Conservation (phyloP, 2,797 vertebrate genomes). For the Anomalospiza imberbis region DNA sequence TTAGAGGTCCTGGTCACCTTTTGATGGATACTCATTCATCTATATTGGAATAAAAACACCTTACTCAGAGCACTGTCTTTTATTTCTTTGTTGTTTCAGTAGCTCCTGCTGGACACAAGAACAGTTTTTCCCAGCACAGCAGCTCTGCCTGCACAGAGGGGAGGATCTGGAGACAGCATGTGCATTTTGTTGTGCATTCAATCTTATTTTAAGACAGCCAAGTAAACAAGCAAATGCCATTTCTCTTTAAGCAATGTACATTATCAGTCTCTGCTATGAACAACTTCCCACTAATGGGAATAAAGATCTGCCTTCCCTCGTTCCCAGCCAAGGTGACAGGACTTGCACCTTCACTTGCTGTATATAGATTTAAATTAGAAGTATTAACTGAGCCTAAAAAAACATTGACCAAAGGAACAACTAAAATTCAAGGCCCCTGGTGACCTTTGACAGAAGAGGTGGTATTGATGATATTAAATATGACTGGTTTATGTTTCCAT, state of each 20-base stretch:
- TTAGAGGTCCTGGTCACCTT: neutral
- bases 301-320: neutral
- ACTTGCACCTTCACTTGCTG: neutral
- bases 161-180: neutral
- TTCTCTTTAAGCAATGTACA: neutral
- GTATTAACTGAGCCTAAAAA: neutral
- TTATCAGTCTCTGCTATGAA: fast-evolving
- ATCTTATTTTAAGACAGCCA: slow-evolving; percentile 16
- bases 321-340: neutral
- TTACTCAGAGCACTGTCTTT: neutral
- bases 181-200: neutral
- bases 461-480: neutral
- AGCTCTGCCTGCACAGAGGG: neutral
- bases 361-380: neutral
- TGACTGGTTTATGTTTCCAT: neutral
- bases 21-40: neutral
- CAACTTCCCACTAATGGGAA: neutral
- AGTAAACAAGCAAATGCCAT: neutral
- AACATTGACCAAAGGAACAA: neutral
- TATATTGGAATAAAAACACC: neutral
- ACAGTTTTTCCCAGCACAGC: neutral
- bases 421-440: neutral
- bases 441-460: neutral
- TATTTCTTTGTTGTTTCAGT: neutral
- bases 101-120: neutral